Evolutionary conservation across 2,888 invertebrate species (phyloP).

Genomic region (Thecocarcelia acutangulata): DNA sequence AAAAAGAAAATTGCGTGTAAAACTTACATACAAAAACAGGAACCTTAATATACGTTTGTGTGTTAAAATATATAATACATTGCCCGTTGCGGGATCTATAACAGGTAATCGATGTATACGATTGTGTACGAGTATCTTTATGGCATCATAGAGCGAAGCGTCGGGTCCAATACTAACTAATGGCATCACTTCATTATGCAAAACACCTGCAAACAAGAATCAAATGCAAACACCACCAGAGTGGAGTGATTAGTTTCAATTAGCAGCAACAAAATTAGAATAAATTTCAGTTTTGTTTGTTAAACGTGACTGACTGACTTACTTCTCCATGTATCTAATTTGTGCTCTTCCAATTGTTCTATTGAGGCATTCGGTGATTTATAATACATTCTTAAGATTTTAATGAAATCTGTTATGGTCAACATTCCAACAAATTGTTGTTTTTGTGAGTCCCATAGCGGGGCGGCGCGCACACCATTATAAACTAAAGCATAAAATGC

Average conservation of each 20-base stretch:
- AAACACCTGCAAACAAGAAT: constrained; percentile 85
- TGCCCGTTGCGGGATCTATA: constrained; percentile 96
- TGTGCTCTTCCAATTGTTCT: constrained; percentile 98
- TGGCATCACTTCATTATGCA: constrained; percentile 92
- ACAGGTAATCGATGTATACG: constrained; percentile 98
- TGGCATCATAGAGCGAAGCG: constrained; percentile 95
- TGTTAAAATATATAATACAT: constrained; percentile 98
- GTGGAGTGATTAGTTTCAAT: too few species aligned
- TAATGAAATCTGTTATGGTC: constrained; percentile 99
- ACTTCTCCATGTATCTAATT: constrained; percentile 97
- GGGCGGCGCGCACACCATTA: constrained; percentile 98
- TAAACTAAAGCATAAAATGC: constrained; percentile 99
- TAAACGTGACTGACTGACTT: constrained; percentile 76
- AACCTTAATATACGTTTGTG: constrained; percentile 99
- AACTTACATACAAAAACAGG: constrained; percentile 97
- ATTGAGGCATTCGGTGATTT: constrained; percentile 95
- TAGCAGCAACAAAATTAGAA: too few species aligned
- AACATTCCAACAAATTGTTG: constrained; percentile 99
- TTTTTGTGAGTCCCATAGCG: constrained; percentile 96
- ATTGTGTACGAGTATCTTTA: constrained; percentile 94
- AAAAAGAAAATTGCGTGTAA: constrained; percentile 5
- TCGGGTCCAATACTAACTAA: constrained; percentile 96
- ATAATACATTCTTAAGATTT: constrained; percentile 98
- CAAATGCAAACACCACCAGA: too few species aligned
- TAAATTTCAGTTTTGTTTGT: too few species aligned